phyloP scores from a whole-genome alignment of 2,113 vertebrate species.

The Chitala chitala region DNA sequence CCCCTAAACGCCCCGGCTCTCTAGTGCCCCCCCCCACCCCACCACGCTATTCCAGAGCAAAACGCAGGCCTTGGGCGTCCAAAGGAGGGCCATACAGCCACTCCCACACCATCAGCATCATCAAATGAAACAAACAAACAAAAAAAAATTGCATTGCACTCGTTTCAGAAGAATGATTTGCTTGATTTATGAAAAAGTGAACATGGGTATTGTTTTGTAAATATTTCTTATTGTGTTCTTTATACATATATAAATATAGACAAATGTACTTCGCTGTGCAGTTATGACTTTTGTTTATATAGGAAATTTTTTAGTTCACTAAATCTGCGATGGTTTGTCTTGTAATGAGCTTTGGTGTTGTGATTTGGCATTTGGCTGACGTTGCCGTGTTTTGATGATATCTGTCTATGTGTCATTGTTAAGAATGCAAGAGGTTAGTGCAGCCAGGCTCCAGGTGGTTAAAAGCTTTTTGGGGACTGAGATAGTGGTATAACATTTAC shows the following conservation, averaged over 20 bases:
- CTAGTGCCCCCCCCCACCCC: conserved; percentile 24
- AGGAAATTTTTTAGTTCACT: conserved; percentile 42
- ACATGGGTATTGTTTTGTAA: conserved; percentile 58
- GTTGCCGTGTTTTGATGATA: conserved; percentile 51
- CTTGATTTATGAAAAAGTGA: conserved; percentile 47
- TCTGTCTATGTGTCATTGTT: conserved; percentile 57
- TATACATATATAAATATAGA: conserved; percentile 43
- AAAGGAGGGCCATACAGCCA: conserved; percentile 44
- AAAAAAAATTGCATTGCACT: conserved; percentile 40
- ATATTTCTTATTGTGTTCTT: conserved; percentile 49
- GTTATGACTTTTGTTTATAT: conserved; percentile 33
- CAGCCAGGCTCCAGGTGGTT: conserved; percentile 36
- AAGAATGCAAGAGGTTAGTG: conserved; percentile 45
- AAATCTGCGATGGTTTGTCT: conserved; percentile 44
- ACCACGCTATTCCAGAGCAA: conserved; percentile 36
- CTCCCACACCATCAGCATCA: conserved; percentile 51
- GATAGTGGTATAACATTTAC: conserved; percentile 6
- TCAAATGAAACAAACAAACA: conserved; percentile 42
- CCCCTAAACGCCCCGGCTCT: conserved; percentile 34
- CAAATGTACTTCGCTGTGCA: conserved; percentile 36
- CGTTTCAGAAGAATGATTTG: conserved; percentile 50
- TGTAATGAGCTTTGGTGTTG: conserved; percentile 57
- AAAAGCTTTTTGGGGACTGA: conserved; percentile 16
- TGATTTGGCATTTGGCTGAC: conserved; percentile 52
- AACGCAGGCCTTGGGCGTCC: conserved; percentile 40